Conservation (phyloP, 92 coral and sea anemone genomes). For the Heliopora coerulea region DNA sequence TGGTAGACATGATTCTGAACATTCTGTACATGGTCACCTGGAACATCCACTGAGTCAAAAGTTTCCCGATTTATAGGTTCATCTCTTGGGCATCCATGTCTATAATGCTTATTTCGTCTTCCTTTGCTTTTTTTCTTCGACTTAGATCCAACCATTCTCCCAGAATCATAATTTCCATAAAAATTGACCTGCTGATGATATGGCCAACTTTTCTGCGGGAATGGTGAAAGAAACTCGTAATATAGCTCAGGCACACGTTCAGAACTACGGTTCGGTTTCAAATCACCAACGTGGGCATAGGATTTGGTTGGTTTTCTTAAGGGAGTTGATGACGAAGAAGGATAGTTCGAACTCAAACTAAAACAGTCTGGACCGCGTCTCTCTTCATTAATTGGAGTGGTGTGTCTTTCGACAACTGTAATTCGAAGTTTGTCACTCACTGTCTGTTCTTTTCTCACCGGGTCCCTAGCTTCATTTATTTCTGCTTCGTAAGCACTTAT, state of each 20-base stretch:
- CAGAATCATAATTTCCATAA: background rate
- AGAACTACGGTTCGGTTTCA: conserved; percentile 4
- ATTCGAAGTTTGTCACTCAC: conserved; percentile 1
- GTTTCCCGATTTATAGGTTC: background rate
- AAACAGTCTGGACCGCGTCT: conserved; percentile 22
- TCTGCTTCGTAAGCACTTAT: conserved; percentile 29
- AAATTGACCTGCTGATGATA: background rate
- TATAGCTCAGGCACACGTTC: conserved; percentile 6
- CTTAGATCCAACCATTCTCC: background rate
- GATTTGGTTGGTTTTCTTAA: conserved; percentile 15
- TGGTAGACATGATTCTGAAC: no score
- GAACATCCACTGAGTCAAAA: background rate
- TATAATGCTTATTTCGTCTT: background rate
- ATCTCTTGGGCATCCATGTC: background rate
- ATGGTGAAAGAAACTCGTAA: conserved; percentile 17
- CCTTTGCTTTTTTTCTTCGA: conserved; percentile 18
- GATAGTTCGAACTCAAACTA: conserved; percentile 7
- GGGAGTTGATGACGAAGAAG: background rate
- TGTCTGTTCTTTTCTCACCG: background rate
- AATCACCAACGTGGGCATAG: conserved; percentile 27
- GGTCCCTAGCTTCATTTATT: background rate
- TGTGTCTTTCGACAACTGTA: conserved; percentile 28
- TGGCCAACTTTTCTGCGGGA: conserved; percentile 6
- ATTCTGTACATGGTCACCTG: background rate
- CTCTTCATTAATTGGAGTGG: background rate